phyloP scores from a whole-genome alignment of 1,140 invertebrate species.

The Nautilus pompilius region DNA sequence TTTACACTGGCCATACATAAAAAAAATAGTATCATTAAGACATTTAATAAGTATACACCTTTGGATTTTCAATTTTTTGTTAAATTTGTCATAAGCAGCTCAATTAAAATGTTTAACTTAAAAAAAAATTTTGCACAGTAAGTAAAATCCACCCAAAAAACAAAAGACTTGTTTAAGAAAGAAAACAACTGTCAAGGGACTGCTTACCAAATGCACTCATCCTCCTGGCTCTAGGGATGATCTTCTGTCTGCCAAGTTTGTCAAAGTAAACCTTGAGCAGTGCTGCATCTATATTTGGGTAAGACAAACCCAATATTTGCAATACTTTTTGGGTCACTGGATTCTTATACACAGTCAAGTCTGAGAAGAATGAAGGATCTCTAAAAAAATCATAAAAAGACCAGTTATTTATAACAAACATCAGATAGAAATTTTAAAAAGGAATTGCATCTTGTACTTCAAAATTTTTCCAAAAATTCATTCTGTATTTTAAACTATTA shows the following conservation, averaged over 20 bases:
- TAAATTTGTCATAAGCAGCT: too few species aligned
- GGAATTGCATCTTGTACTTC: too few species aligned
- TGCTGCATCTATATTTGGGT: slow-evolving; percentile 36
- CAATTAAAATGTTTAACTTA: too few species aligned
- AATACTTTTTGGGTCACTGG: slow-evolving; percentile 30
- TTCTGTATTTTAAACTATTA: too few species aligned
- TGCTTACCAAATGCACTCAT: background rate
- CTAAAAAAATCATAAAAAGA: slow-evolving; percentile 20
- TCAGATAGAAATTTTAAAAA: too few species aligned
- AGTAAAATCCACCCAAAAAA: background rate
- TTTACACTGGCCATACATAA: too few species aligned
- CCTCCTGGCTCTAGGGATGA: slow-evolving; percentile 11
- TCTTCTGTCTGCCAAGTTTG: slow-evolving; percentile 22
- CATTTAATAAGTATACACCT: too few species aligned
- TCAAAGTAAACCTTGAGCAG: slow-evolving; percentile 42
- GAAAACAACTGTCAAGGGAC: background rate
- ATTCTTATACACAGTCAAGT: slow-evolving; percentile 36
- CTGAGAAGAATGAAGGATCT: slow-evolving; percentile 29
- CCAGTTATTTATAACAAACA: background rate
- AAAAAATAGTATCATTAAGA: too few species aligned
- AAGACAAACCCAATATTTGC: slow-evolving; percentile 25
- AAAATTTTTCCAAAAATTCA: too few species aligned
- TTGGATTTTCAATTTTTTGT: too few species aligned
- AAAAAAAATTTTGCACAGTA: background rate
- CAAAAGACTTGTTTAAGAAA: background rate